Percentiles rank a stretch among this genome's conserved stretches.
Conservation (phyloP, 2,888 invertebrate genomes). For the Caenorhabditis sp. region DNA sequence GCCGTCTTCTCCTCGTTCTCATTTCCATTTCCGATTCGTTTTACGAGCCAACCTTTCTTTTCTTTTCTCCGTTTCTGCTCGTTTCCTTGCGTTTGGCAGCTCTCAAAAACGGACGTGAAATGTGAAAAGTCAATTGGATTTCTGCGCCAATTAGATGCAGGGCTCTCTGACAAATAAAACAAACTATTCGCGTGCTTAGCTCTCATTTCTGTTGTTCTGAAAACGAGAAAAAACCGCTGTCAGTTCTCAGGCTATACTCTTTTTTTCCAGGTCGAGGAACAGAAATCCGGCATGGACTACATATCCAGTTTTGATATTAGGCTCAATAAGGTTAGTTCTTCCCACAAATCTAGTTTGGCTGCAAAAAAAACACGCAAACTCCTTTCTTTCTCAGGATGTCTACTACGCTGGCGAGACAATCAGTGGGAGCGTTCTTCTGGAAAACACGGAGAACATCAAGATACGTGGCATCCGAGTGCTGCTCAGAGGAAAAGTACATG, state of each 20-base stretch:
- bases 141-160: slow-evolving; percentile 28
- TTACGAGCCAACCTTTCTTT: slow-evolving; percentile 37
- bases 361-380: slow-evolving; percentile 1
- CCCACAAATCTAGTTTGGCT: not conserved
- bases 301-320: slow-evolving; percentile 87
- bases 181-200: slow-evolving; percentile 18
- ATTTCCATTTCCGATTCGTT: slow-evolving; percentile 49
- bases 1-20: slow-evolving; percentile 19
- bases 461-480: slow-evolving; percentile 85
- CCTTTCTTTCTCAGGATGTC: slow-evolving; percentile 82
- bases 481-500: slow-evolving; percentile 86
- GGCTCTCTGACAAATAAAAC: not conserved
- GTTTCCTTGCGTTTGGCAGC: slow-evolving; percentile 7
- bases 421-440: slow-evolving; percentile 84
- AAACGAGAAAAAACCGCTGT: no score
- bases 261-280: slow-evolving; percentile 44
- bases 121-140: slow-evolving; percentile 42
- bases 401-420: slow-evolving; percentile 87
- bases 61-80: not conserved
- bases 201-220: slow-evolving; percentile 26
- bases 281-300: slow-evolving; percentile 84
- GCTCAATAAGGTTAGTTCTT: slow-evolving; percentile 82
- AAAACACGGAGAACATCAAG: slow-evolving; percentile 86
- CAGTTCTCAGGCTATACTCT: no score
- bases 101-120: slow-evolving; percentile 4